Percentiles rank a stretch among this genome's conserved stretches.
Evolutionary conservation across 2,888 invertebrate species (phyloP).

Genomic region (Drosophila vallismaia): DNA sequence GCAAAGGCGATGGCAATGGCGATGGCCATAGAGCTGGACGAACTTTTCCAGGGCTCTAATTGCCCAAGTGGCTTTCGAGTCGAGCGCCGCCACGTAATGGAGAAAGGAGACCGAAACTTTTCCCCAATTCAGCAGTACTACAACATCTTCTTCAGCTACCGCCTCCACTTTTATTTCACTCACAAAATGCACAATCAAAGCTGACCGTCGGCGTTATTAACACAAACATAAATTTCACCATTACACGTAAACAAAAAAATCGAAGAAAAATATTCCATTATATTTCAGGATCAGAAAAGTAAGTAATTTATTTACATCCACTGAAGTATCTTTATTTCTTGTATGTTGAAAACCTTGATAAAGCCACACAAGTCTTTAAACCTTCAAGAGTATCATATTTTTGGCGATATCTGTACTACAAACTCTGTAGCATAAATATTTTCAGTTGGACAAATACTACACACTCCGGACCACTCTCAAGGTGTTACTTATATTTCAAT

Average conservation of each 20-base stretch:
- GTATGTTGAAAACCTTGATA: too few relatives aligned
- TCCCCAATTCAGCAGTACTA: conserved; percentile 28
- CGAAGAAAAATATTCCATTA: too few relatives aligned
- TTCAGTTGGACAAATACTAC: neutral
- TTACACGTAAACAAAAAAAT: neutral
- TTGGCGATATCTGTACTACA: neutral
- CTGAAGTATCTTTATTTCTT: too few relatives aligned
- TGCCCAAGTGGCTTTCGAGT: conserved; percentile 75
- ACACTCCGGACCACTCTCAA: neutral
- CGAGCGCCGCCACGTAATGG: conserved; percentile 58
- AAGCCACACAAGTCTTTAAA: neutral
- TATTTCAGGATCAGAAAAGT: too few relatives aligned
- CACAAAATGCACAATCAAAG: conserved; percentile 71
- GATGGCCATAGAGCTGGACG: conserved; percentile 39
- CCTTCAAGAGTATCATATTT: neutral
- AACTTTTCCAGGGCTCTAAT: conserved; percentile 67
- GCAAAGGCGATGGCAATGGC: conserved; percentile 11
- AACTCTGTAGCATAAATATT: neutral
- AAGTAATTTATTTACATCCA: too few relatives aligned
- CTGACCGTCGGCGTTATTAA: conserved; percentile 66
- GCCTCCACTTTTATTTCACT: conserved; percentile 18
- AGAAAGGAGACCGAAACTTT: conserved; percentile 49
- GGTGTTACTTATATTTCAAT: conserved; percentile 61
- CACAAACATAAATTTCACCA: conserved; percentile 53
- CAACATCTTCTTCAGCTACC: conserved; percentile 29